Base-by-base conservation (phyloP, 2,797 vertebrate genomes). In the Acomys russatus region DNA sequence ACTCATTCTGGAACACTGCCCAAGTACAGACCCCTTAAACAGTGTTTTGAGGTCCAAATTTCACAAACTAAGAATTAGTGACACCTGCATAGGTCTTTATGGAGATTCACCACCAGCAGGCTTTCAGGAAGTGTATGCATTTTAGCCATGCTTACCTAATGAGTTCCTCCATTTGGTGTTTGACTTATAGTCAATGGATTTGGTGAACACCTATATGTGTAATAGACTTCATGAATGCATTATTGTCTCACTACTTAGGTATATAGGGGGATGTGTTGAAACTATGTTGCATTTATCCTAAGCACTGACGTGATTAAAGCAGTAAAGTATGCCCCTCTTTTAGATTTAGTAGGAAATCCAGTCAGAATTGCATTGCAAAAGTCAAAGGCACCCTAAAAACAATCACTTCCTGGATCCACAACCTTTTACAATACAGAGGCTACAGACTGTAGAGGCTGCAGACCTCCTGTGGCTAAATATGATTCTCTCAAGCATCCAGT, bases 21-120 rank as follows among this genome's bases (percentile, higher is more conserved):
- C 98, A 99, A 98, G 98, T 98, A 98, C 97, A 97, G 96, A 95
- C 61, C 87, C 94, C 95, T 85, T 97, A 97, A 97, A 95, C 61
- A 63, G 92, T 95, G 68, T 97, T 97, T 98, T 94, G 63, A 17
- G 90, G 61, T 95, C 82, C 90, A 94, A 88, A 92, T 95, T 97
- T 86, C 96, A 96, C 28, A 92, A 98, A 98, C 98, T 98, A 98
- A 98, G 98, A 98, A 97, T 98, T 98, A 98, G 98, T 97, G 97
- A 88, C 91, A 94, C 94, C 97, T 97, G 94, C 80, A 92, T 95
- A 97, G 90, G 87, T 77, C 84, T 98, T 98, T 98, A 98, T 97
- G 97, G 98, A 74, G 94, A 94, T 96, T 98, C 93, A 95, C 95
- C 95, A 92, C 97, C 91, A 96, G 87, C 90, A 97, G 61, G 73